These are phyloP conservation scores for Drosophila rubida DNA, from an alignment of 2,888 invertebrate species.

Conservation along the genomic window DNA sequence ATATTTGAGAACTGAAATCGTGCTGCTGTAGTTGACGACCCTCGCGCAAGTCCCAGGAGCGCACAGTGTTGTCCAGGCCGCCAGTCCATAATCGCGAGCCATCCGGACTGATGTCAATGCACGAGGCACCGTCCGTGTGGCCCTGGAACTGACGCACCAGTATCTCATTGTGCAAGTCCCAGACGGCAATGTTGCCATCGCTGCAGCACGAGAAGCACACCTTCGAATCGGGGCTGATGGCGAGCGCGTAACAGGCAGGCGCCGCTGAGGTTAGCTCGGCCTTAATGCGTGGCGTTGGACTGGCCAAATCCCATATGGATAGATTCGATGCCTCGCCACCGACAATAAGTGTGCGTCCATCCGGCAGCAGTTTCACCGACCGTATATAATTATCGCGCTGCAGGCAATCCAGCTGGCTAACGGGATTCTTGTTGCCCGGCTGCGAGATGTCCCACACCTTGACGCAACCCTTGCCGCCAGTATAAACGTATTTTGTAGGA, in stretches of 20 bases:
- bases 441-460: slow-evolving; percentile 94
- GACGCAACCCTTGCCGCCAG: slow-evolving; percentile 98
- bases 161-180: slow-evolving; percentile 96
- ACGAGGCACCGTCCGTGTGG: slow-evolving; percentile 98
- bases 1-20: slow-evolving; percentile 96
- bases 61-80: slow-evolving; percentile 97
- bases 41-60: slow-evolving; percentile 98
- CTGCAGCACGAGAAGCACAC: slow-evolving; percentile 99
- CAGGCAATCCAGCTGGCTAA: slow-evolving; percentile 95
- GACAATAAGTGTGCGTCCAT: slow-evolving; percentile 96
- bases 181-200: slow-evolving; percentile 98
- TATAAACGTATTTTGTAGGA: slow-evolving; percentile 96
- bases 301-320: slow-evolving; percentile 97
- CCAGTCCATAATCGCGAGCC: slow-evolving; percentile 96
- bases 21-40: slow-evolving; percentile 97
- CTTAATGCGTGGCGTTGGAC: slow-evolving; percentile 96
- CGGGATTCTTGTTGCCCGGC: slow-evolving; percentile 91
- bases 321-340: slow-evolving; percentile 98
- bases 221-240: slow-evolving; percentile 98
- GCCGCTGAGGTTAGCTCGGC: slow-evolving; percentile 95
- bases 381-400: slow-evolving; percentile 98
- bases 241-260: slow-evolving; percentile 98
- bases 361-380: slow-evolving; percentile 96
- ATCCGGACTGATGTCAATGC: slow-evolving; percentile 98
- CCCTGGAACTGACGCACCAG: slow-evolving; percentile 97